A percentile compares a stretch with the other conserved stretches of the same genome.
Evolutionary conservation across 2,888 invertebrate species (phyloP).

Genomic region (Drosophila prolongata): DNA sequence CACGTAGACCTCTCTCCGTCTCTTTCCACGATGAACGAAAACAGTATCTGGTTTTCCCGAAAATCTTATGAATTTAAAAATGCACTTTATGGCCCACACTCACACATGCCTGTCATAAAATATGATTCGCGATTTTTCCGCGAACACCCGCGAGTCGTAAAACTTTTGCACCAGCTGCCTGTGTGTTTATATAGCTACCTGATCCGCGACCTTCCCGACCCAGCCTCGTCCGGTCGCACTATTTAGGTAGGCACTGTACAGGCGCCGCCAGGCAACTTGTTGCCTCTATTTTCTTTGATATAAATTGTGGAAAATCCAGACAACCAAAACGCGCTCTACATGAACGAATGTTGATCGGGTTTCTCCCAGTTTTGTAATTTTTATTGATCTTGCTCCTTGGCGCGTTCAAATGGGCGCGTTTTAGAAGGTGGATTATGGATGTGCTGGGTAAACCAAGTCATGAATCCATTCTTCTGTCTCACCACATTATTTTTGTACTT

Average conservation of each 20-base stretch:
- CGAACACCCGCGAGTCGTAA: conserved; percentile 58
- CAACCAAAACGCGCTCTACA: conserved; percentile 33
- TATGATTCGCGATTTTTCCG: conserved; percentile 63
- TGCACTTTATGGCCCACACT: conserved; percentile 45
- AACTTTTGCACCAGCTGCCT: conserved; percentile 60
- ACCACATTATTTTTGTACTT: background rate
- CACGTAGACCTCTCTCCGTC: background rate
- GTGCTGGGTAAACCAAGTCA: conserved; percentile 8
- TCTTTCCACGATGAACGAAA: conserved; percentile 58
- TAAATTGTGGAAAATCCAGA: conserved; percentile 73
- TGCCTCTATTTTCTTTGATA: conserved; percentile 67
- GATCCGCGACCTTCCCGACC: conserved; percentile 2
- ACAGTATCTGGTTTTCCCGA: conserved; percentile 68
- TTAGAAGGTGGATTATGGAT: conserved; percentile 26
- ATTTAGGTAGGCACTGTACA: conserved; percentile 66
- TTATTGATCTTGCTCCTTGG: conserved; percentile 50
- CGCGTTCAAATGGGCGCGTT: conserved; percentile 44
- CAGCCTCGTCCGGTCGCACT: conserved; percentile 33
- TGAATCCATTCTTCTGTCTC: conserved; percentile 8
- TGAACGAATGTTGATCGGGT: conserved; percentile 67
- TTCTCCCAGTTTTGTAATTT: conserved; percentile 57
- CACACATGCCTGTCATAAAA: conserved; percentile 59
- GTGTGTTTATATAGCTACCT: conserved; percentile 29
- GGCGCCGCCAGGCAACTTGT: conserved; percentile 57
- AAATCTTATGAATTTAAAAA: conserved; percentile 78